Evolutionary conservation across 1,140 invertebrate genomes (phyloP).

Genomic region (Chionoecetes opilio): DNA sequence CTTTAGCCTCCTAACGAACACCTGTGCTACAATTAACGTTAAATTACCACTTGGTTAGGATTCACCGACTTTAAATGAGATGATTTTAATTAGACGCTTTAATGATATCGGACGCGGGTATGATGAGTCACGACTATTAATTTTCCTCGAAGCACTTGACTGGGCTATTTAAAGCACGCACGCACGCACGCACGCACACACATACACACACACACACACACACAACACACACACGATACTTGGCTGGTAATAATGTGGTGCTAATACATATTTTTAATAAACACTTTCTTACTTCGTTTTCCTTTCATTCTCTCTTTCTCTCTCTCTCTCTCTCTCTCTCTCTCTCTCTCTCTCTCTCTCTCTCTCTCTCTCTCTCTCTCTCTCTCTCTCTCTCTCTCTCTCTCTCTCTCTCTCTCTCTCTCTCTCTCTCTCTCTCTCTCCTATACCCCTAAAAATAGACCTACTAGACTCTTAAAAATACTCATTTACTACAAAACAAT

Average conservation of each 20-base stretch:
- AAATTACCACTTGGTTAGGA: constrained; percentile 32
- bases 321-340: constrained; percentile 46
- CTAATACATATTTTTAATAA: too few species aligned
- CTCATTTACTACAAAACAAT: too few species aligned
- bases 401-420: constrained; percentile 46
- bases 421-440: constrained; percentile 35
- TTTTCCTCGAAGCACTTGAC: constrained; percentile 36
- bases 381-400: constrained; percentile 43
- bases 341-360: constrained; percentile 33
- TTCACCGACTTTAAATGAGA: constrained; percentile 28
- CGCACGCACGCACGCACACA: not conserved
- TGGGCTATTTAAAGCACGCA: constrained; percentile 11
- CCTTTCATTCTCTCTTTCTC: constrained; percentile 46
- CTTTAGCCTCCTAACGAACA: not conserved
- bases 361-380: not conserved
- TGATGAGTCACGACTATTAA: constrained; percentile 22
- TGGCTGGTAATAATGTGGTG: too few species aligned
- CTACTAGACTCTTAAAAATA: too few species aligned
- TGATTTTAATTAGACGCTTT: constrained; percentile 48
- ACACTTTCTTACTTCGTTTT: not conserved
- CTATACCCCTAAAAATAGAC: too few species aligned
- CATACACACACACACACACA: too few species aligned
- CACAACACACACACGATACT: too few species aligned
- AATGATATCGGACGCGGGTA: constrained; percentile 9
- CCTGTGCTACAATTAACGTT: constrained; percentile 49